Conservation (phyloP, 2,888 invertebrate species). For the Pristionchus mayeri region DNA sequence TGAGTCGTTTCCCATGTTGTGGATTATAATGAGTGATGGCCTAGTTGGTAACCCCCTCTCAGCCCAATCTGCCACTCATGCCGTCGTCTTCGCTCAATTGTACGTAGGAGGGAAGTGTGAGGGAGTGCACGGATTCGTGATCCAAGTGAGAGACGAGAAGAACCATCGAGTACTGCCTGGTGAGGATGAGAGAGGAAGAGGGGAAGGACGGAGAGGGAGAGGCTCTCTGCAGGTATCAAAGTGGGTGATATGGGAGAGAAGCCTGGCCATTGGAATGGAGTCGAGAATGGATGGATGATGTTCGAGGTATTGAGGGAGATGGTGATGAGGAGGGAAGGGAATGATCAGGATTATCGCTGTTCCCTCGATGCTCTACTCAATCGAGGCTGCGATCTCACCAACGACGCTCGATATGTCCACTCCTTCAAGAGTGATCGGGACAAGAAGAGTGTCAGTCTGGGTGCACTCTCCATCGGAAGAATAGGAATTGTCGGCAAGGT, state of each 20-base stretch:
- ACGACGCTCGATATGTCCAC: constrained; percentile 88
- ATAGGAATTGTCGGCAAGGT: constrained; percentile 83
- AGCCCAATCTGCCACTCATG: constrained; percentile 85
- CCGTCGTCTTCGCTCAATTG: constrained; percentile 90
- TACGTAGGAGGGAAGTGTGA: constrained; percentile 80
- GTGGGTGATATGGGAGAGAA: constrained; percentile 95
- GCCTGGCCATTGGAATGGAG: constrained; percentile 87
- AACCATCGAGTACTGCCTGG: constrained; percentile 18
- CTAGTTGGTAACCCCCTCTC: not conserved
- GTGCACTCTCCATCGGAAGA: constrained; percentile 80
- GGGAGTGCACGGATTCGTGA: constrained; percentile 91
- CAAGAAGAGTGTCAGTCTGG: constrained; percentile 64
- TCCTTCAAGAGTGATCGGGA: constrained; percentile 83
- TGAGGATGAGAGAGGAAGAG: too few species aligned
- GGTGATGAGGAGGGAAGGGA: too few species aligned
- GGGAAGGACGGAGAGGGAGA: too few species aligned
- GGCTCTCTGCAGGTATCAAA: constrained; percentile 86
- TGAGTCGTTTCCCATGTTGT: constrained; percentile 59
- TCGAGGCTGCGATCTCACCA: constrained; percentile 89
- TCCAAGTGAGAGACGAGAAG: constrained; percentile 81
- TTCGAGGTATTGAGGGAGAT: constrained; percentile 54
- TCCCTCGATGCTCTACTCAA: constrained; percentile 89
- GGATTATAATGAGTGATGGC: too few species aligned
- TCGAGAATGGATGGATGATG: constrained; percentile 86
- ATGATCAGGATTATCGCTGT: constrained; percentile 86